A percentile compares a stretch with the other conserved stretches of the same genome.
Conservation (phyloP, 2,888 invertebrate genomes). For the Theretra japonica region DNA sequence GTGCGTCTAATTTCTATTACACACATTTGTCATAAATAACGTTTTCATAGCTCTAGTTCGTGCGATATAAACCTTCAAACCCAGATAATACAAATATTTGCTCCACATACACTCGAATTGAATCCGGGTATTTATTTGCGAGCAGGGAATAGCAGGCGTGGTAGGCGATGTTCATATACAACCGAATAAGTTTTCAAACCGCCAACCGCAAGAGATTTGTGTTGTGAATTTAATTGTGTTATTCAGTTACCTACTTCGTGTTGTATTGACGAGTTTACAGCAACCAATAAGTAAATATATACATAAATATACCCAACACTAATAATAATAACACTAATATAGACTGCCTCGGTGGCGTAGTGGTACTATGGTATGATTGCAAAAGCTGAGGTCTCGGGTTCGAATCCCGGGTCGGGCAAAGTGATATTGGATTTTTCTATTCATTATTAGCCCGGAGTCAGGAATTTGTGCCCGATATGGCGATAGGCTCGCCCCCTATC, state of each 20-base stretch:
- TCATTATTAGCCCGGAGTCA: no score
- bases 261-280: background rate
- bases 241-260: background rate
- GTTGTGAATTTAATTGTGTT: background rate
- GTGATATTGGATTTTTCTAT: no score
- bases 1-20: background rate
- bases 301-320: no score
- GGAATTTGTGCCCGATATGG: no score
- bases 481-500: no score
- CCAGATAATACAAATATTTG: background rate
- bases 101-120: constrained; percentile 3
- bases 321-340: no score
- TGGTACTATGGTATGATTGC: no score
- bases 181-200: background rate
- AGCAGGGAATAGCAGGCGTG: background rate
- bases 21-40: background rate
- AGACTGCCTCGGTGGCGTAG: no score
- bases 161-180: background rate
- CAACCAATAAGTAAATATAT: no score
- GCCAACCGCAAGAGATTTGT: background rate
- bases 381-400: no score
- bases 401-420: no score
- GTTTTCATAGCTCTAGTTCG: background rate
- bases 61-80: background rate
- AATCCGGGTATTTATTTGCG: constrained; percentile 16